Base-by-base conservation (phyloP, 1,140 invertebrate species). In the Caenorhabditis briggsae region DNA sequence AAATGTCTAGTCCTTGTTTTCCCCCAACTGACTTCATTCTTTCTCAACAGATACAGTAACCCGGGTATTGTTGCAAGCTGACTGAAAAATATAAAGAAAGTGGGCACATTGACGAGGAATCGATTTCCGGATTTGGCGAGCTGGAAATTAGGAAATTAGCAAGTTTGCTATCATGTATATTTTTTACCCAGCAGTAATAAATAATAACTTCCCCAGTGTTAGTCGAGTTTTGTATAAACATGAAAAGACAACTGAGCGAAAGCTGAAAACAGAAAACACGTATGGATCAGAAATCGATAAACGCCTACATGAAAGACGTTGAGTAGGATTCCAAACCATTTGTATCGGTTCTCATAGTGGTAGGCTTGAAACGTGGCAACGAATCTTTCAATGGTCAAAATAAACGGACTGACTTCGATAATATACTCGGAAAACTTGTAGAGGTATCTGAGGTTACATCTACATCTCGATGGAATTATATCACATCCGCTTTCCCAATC, bases 151-250 rank as follows among this genome's bases (percentile, higher is more conserved):
- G n/a, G n/a, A n/a, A n/a, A 74, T 46, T 18, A n/a, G 16, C 3
- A 20, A 7, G 0, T 20, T 0, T n/a, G 46, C 12, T 74, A 11
- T 6, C 6, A 33, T 33, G 3, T 48, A 5, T 8, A 6, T 8
- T 20, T 46, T 48, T 46, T 74, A 74, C 65, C 65, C 65, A 48
- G n/a, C 65, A 74, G n/a, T 74, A 74, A 20, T 46, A 74, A n/a
- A 74, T 74, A 6, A 74, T 74, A n/a, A 46, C 43, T 43, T 46
- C 65, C 0, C 43, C 65, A 14, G 18, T n/a, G 9, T 74, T 74
- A n/a, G 6, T n/a, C 16, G 65, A 74, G 8, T n/a, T 20, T 9
- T 74, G 65, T n/a, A 74, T 74, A 14, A 8, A 18, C 33, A 74
- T 14, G 46, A 74, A 46, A 16, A 74, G 18, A 11, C 9, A 5